Base-by-base conservation (phyloP, 1,140 invertebrate genomes). In the Leptestheria dahalacensis region DNA sequence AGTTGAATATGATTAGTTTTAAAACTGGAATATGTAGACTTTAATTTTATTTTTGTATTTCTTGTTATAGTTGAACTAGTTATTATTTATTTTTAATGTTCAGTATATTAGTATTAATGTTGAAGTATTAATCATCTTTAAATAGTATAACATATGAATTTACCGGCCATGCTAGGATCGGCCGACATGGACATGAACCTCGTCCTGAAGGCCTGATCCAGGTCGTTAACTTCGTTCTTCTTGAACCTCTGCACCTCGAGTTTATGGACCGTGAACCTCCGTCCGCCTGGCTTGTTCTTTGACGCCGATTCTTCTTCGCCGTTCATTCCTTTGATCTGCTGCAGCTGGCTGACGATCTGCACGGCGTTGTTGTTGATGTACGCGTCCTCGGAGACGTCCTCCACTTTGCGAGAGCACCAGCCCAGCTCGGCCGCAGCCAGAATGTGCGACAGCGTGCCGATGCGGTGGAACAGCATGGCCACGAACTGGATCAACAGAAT, bases 401-500 rank as follows among this genome's bases (percentile, higher is more conserved):
- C 72, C 3, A 59, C 70, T 60, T 70, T 66, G 70, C 41, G 70
- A 71, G 25, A 71, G 60, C 70, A 76, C 65, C 74, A 76, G 53
- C 68, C 73, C 1, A 88, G 70, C 59, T 77, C 75, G 1, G 84
- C 86, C 53, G 84, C 85, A 1, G 88, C 82, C 61, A 93, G 73
- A 60, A 93, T 82, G 69, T 93, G 88, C 1, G 83, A 80, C 65
- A 91, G 80, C 0, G 90, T 93, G 18, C 79, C 81, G 64, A 90
- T 87, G 26, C 88, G 78, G 74, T 92, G 89, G 62, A 87, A 75
- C 24, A 90, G 73, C 89, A 92, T 92, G 18, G 83, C 84, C 1
- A 86, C 64, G 65, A 90, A 90, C 72, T 92, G 86, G 48, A 91
- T 80, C 0, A 82, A 65, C 20, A 92, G 68, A 33, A 86, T 78